Percentiles rank a stretch among this genome's conserved stretches.
These are phyloP conservation scores for Leptogaster cylindrica DNA, from an alignment of 2,888 invertebrate genomes.

Conservation along the genomic window DNA sequence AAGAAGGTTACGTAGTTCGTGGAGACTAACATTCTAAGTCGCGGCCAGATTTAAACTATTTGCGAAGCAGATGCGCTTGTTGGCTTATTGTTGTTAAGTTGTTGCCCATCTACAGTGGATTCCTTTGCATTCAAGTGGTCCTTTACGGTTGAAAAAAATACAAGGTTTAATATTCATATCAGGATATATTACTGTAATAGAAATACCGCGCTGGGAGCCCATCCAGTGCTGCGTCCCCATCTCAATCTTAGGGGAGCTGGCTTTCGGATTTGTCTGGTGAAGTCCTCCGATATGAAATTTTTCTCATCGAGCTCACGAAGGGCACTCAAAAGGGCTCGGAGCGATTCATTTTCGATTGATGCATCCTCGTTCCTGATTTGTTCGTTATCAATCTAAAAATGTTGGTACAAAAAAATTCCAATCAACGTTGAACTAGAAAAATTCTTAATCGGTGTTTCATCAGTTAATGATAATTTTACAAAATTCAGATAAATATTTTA, in stretches of 20 bases:
- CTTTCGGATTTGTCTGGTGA: slow-evolving; percentile 54
- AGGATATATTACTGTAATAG: too few species aligned
- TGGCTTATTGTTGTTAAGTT: slow-evolving; percentile 1
- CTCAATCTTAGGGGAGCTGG: slow-evolving; percentile 58
- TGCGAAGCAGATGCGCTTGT: slow-evolving; percentile 17
- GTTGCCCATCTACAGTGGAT: slow-evolving; percentile 7
- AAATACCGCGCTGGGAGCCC: slow-evolving; percentile 6
- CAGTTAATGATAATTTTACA: neutral
- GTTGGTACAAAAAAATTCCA: neutral
- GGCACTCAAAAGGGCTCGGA: slow-evolving; percentile 51
- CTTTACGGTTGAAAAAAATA: neutral
- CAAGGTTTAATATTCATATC: neutral
- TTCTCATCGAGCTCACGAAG: slow-evolving; percentile 52
- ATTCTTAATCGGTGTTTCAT: too few species aligned
- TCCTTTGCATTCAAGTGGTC: slow-evolving; percentile 4
- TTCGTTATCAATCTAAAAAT: neutral
- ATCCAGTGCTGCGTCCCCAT: slow-evolving; percentile 59
- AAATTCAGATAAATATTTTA: too few species aligned
- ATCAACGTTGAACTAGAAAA: neutral
- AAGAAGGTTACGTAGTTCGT: slow-evolving; percentile 16
- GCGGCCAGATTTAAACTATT: slow-evolving; percentile 19
- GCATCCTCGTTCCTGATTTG: slow-evolving; percentile 5
- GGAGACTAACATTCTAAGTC: slow-evolving; percentile 15
- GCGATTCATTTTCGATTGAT: slow-evolving; percentile 38
- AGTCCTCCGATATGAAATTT: slow-evolving; percentile 48